These are phyloP conservation scores for Glyptemys insculpta DNA, from an alignment of 2,797 vertebrate genomes.

Conservation along the genomic window DNA sequence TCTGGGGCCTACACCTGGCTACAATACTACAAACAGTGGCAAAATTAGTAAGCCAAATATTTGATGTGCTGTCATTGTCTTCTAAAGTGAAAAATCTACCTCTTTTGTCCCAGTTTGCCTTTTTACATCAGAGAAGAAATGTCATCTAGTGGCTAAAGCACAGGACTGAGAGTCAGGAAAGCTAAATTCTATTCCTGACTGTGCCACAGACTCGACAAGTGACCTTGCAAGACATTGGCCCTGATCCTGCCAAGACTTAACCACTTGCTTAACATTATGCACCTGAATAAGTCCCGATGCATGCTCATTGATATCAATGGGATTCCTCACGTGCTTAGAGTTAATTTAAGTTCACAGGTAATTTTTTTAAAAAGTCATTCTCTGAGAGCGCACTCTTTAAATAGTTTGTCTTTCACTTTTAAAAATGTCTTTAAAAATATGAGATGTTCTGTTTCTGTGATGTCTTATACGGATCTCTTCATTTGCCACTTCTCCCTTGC, in stretches of 20 bases:
- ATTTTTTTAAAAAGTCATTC: background rate
- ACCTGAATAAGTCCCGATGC: background rate
- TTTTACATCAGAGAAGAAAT: background rate
- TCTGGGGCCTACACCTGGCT: background rate
- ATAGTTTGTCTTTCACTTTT: background rate
- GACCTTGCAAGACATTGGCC: background rate
- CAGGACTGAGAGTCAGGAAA: background rate
- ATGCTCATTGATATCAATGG: background rate
- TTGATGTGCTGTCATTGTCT: background rate
- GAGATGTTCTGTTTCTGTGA: background rate
- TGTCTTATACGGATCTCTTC: background rate
- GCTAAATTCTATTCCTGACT: background rate
- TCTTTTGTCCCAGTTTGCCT: background rate
- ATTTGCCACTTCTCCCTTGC: fast-evolving
- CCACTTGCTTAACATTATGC: too few relatives aligned
- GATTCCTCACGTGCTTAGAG: background rate
- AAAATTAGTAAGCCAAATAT: background rate
- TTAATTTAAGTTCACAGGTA: background rate
- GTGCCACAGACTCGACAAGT: background rate
- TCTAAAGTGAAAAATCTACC: background rate
- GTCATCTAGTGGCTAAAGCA: background rate
- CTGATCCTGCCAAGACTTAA: too few relatives aligned
- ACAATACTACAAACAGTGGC: background rate
- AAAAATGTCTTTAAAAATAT: background rate
- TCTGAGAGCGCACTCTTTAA: background rate